A percentile compares a stretch with the other conserved stretches of the same genome.
These are phyloP conservation scores for Stomorhina lunata DNA, from an alignment of 2,888 invertebrate species.

Conservation along the genomic window DNA sequence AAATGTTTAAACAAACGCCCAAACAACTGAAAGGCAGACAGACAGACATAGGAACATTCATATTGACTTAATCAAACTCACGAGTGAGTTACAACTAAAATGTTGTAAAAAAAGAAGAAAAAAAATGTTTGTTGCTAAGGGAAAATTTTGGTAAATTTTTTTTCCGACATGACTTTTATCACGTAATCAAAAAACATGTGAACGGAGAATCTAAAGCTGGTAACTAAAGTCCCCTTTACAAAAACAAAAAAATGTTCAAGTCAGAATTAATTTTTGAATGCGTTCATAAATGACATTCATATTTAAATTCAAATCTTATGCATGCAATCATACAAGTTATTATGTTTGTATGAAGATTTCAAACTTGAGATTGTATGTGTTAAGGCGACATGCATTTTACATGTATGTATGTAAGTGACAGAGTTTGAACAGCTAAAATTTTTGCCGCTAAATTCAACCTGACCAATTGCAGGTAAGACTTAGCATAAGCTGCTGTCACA, in stretches of 20 bases:
- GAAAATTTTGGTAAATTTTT: neutral
- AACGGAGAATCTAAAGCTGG: slow-evolving; percentile 14
- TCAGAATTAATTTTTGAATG: slow-evolving; percentile 39
- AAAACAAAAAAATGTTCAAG: slow-evolving; percentile 1
- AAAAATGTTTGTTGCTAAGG: too few species aligned
- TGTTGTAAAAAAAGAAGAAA: neutral
- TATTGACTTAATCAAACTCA: neutral
- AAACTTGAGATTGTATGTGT: neutral
- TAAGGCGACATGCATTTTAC: slow-evolving; percentile 6
- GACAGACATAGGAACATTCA: neutral
- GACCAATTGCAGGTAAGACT: slow-evolving; percentile 41
- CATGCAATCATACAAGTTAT: neutral
- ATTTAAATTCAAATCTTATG: slow-evolving; percentile 1
- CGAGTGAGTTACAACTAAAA: slow-evolving; percentile 23
- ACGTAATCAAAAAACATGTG: slow-evolving; percentile 49
- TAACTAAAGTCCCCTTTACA: neutral
- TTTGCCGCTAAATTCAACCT: slow-evolving; percentile 7
- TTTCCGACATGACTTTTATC: slow-evolving; percentile 54
- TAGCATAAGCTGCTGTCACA: neutral
- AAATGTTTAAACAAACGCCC: neutral
- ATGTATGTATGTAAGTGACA: neutral
- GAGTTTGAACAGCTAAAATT: too few species aligned
- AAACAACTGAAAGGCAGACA: neutral
- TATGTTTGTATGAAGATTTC: too few species aligned
- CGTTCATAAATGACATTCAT: slow-evolving; percentile 35